phyloP scores from a whole-genome alignment of 1,140 invertebrate genomes.

The Campoletis sonorensis region DNA sequence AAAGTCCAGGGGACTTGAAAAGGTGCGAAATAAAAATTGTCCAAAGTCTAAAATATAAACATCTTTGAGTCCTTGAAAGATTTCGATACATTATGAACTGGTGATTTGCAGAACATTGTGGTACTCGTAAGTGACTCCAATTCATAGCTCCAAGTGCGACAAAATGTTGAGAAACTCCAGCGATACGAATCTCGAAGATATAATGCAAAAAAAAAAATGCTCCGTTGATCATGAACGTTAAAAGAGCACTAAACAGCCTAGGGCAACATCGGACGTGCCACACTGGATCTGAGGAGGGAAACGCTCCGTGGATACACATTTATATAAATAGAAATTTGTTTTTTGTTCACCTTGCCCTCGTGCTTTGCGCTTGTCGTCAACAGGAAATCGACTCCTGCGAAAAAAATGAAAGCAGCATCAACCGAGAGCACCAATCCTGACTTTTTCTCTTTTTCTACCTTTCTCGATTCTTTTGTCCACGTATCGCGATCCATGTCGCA shows the following conservation, averaged over 20 bases:
- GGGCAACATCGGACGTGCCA: constrained; percentile 2
- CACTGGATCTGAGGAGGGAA: constrained; percentile 7
- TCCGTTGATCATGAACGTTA: neutral
- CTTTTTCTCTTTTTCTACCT: too few species aligned
- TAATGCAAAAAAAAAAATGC: neutral
- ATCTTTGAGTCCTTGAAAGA: too few species aligned
- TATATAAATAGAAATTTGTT: neutral
- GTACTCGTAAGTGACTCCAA: too few species aligned
- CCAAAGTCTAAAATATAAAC: too few species aligned
- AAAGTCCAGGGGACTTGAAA: too few species aligned
- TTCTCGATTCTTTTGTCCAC: constrained; percentile 50
- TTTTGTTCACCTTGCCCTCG: neutral
- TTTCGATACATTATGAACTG: too few species aligned
- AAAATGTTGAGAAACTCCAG: neutral
- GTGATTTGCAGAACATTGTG: too few species aligned
- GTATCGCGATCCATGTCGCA: constrained; percentile 51
- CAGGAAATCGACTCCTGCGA: constrained; percentile 20
- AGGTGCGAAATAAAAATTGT: too few species aligned
- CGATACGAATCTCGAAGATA: neutral
- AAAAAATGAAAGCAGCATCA: constrained; percentile 35
- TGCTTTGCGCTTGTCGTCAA: constrained; percentile 32
- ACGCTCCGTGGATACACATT: neutral
- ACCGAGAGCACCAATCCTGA: constrained; percentile 18
- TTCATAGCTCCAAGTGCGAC: too few species aligned
- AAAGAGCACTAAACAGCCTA: neutral